Percentiles rank a stretch among this genome's conserved stretches.
Evolutionary conservation across 2,888 invertebrate species (phyloP).

Genomic region (Trypoxylon attenuatum): DNA sequence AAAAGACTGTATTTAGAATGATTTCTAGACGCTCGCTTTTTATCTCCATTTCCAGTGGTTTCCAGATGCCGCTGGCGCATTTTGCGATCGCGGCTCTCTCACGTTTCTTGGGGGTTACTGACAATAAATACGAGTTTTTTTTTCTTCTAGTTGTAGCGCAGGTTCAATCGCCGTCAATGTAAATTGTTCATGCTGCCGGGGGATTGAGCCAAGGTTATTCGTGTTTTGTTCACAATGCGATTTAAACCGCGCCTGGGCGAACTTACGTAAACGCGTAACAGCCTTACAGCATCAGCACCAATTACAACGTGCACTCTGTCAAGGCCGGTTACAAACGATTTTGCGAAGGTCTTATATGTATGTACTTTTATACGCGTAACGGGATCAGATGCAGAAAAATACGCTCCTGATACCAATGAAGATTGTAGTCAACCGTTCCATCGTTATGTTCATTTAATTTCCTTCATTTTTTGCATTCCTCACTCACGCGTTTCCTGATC

Average conservation of each 20-base stretch:
- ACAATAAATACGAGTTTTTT: neutral
- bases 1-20: no score
- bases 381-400: no score
- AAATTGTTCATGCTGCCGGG: neutral
- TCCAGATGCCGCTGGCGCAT: no score
- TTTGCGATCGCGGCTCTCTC: no score
- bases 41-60: no score
- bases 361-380: neutral
- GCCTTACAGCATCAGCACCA: slow-evolving; percentile 14
- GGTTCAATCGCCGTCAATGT: slow-evolving; percentile 19
- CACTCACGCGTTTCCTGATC: no score
- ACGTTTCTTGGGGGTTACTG: no score
- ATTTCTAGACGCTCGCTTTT: no score
- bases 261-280: slow-evolving; percentile 41
- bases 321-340: slow-evolving; percentile 15
- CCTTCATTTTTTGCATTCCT: no score
- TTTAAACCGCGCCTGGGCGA: slow-evolving; percentile 27
- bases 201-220: slow-evolving; percentile 31
- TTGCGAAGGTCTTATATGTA: slow-evolving; percentile 9
- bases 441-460: no score
- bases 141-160: neutral
- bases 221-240: slow-evolving; percentile 24
- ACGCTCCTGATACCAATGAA: no score
- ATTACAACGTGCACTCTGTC: slow-evolving; percentile 18
- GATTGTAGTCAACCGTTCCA: no score